Percentiles rank a stretch among this genome's conserved stretches.
phyloP scores from a whole-genome alignment of 2,113 vertebrate species.

The Arvicanthis niloticus region DNA sequence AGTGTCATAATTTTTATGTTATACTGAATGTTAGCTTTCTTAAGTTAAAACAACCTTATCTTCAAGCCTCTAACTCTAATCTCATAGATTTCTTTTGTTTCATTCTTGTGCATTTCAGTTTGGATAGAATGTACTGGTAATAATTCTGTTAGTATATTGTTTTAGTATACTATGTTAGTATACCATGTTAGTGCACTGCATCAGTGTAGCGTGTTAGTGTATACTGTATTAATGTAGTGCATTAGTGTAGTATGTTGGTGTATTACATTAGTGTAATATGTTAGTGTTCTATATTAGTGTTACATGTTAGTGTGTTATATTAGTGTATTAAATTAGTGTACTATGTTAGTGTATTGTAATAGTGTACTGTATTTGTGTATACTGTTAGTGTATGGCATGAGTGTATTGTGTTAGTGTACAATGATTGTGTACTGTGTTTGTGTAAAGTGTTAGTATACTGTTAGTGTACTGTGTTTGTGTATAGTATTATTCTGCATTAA shows the following conservation, averaged over 20 bases:
- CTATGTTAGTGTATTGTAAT: neutral
- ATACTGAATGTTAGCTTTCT: constrained; percentile 43
- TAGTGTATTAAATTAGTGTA: neutral
- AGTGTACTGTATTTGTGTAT: neutral
- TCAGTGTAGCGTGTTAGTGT: neutral
- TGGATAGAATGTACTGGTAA: neutral
- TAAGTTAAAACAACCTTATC: neutral
- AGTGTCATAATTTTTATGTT: constrained; percentile 57
- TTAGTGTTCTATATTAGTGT: neutral
- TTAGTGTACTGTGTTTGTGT: neutral
- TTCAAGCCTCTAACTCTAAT: neutral
- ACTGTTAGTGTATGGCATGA: neutral
- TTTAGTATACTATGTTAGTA: neutral
- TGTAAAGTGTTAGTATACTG: neutral
- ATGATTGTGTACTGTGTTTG: neutral
- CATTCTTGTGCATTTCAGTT: neutral
- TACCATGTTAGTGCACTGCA: neutral
- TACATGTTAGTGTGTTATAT: neutral
- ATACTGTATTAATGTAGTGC: neutral
- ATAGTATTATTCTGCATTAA: neutral
- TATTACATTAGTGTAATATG: neutral
- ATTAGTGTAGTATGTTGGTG: neutral
- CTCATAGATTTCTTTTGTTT: constrained; percentile 23
- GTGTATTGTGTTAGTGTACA: neutral
- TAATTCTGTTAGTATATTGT: neutral